A percentile compares a stretch with the other conserved stretches of the same genome.
phyloP scores from a whole-genome alignment of 2,888 invertebrate species.

The Thereva nobilitata region DNA sequence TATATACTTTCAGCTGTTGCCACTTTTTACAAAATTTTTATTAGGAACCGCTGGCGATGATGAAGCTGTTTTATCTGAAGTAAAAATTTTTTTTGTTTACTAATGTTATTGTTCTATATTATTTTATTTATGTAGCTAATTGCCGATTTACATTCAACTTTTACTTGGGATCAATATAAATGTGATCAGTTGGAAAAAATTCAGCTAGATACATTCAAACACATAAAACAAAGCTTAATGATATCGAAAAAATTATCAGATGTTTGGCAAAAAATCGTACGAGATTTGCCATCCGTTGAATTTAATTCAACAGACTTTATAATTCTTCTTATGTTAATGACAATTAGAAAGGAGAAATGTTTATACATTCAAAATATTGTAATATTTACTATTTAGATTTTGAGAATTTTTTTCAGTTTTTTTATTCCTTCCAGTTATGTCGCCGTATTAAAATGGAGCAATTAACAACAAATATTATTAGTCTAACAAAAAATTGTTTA shows the following conservation, averaged over 20 bases:
- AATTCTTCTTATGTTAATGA: constrained; percentile 67
- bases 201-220: constrained; percentile 52
- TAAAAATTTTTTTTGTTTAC: constrained; percentile 38
- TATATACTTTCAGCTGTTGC: constrained; percentile 46
- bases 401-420: neutral
- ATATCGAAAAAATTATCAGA: constrained; percentile 54
- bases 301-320: constrained; percentile 70
- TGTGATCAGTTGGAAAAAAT: constrained; percentile 45
- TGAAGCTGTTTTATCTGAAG: constrained; percentile 50
- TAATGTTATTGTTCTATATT: neutral
- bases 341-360: constrained; percentile 65
- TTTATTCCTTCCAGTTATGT: constrained; percentile 49
- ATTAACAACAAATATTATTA: constrained; percentile 64
- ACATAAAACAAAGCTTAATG: constrained; percentile 51
- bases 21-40: constrained; percentile 51
- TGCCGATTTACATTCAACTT: constrained; percentile 49
- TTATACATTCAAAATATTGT: constrained; percentile 66
- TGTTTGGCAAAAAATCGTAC: constrained; percentile 52
- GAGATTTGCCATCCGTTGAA: constrained; percentile 44
- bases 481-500: constrained; percentile 63
- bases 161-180: constrained; percentile 43
- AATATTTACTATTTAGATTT: constrained; percentile 43
- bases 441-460: constrained; percentile 66
- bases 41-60: constrained; percentile 51
- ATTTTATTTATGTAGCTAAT: constrained; percentile 48